Evolutionary conservation across 2,797 vertebrate genomes (phyloP).

Genomic region (Myiotriccus ornatus): DNA sequence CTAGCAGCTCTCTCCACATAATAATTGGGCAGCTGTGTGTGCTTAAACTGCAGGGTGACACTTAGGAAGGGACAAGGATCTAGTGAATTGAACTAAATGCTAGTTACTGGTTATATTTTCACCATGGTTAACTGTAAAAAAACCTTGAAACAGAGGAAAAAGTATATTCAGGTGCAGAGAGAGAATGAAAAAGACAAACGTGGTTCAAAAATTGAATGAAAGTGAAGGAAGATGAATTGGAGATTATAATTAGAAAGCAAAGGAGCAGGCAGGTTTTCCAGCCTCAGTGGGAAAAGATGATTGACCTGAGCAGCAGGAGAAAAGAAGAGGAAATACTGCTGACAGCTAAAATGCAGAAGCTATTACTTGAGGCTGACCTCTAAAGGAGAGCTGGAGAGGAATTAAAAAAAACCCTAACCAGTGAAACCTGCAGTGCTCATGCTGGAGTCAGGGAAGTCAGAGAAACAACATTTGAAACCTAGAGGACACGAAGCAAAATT

Average conservation of each 20-base stretch:
- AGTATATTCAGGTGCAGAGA: not conserved
- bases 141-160: not conserved
- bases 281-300: conserved; percentile 42
- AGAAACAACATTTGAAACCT: not conserved
- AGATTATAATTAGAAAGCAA: conserved; percentile 53
- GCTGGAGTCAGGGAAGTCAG: not conserved
- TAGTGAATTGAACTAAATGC: not conserved
- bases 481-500: not conserved
- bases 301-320: conserved; percentile 53
- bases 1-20: not conserved
- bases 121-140: not conserved
- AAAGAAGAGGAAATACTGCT: conserved; percentile 61
- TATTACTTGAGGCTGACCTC: conserved; percentile 59
- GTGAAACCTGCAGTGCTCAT: not conserved
- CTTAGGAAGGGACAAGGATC: not conserved
- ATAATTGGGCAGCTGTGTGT: not conserved
- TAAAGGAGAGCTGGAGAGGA: not conserved
- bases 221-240: conserved; percentile 40
- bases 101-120: not conserved
- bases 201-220: not conserved
- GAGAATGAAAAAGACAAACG: not conserved
- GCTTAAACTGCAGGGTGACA: not conserved
- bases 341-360: conserved; percentile 49
- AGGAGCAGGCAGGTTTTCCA: conserved; percentile 45
- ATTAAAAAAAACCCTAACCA: not conserved